Evolutionary conservation across 2,797 vertebrate genomes (phyloP).

Genomic region (Trichosurus vulpecula): DNA sequence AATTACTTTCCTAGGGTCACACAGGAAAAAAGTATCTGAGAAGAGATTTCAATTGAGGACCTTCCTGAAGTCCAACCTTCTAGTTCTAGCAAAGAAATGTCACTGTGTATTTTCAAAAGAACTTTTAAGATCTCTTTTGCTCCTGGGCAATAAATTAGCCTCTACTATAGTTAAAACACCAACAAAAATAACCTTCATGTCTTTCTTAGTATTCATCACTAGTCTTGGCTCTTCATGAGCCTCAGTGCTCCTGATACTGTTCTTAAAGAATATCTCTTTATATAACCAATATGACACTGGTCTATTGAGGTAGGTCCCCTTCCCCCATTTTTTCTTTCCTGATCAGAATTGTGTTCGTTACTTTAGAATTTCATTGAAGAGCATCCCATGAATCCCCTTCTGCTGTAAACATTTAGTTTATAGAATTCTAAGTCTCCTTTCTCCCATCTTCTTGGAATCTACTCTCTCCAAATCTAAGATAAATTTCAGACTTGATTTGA

Average conservation of each 20-base stretch:
- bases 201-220: not conserved
- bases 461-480: not conserved
- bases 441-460: not conserved
- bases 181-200: not conserved
- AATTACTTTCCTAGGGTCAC: not conserved
- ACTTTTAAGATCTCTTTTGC: not conserved
- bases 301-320: not conserved
- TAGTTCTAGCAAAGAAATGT: not conserved
- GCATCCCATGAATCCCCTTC: not conserved
- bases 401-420: not conserved
- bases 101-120: not conserved
- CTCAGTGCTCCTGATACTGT: not conserved
- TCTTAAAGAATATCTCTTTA: no score
- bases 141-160: not conserved
- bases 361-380: not conserved
- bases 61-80: not conserved
- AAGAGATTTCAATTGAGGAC: not conserved
- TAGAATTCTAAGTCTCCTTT: not conserved
- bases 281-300: not conserved
- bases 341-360: not conserved
- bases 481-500: not conserved
- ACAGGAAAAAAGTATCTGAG: not conserved
- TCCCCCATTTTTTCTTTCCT: not conserved
- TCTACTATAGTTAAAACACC: not conserved
- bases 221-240: not conserved